Conservation (phyloP, 2,888 invertebrate species). For the Eilema sororculum region DNA sequence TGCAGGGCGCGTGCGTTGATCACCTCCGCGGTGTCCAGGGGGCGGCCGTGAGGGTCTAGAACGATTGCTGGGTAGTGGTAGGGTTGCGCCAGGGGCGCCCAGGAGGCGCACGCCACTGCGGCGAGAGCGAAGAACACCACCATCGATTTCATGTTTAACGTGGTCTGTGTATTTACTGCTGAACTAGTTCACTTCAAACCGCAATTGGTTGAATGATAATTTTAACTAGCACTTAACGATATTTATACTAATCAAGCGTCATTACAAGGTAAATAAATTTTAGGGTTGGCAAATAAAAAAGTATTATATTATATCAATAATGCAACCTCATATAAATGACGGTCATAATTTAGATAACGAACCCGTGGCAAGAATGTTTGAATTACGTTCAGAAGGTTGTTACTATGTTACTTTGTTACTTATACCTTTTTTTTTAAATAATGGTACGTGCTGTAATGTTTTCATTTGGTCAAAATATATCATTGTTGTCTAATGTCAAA, state of each 20-base stretch:
- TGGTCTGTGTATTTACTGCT: conserved; percentile 70
- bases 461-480: too few relatives aligned
- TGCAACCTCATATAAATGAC: not conserved
- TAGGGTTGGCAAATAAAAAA: conserved; percentile 68
- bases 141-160: conserved; percentile 37
- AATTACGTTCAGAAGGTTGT: too few relatives aligned
- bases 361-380: not conserved
- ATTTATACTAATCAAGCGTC: conserved; percentile 83
- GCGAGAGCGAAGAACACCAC: conserved; percentile 89
- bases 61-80: conserved; percentile 80
- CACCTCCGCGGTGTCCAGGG: conserved; percentile 83
- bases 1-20: conserved; percentile 81
- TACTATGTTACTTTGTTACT: too few relatives aligned
- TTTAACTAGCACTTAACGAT: conserved; percentile 58
- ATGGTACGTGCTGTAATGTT: too few relatives aligned
- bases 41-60: conserved; percentile 81
- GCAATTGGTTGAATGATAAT: conserved; percentile 47
- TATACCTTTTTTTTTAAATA: too few relatives aligned
- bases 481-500: too few relatives aligned
- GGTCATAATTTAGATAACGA: not conserved
- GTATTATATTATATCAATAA: conserved; percentile 45
- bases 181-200: conserved; percentile 77
- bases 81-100: conserved; percentile 80
- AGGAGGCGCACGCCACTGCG: conserved; percentile 86
- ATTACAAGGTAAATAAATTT: conserved; percentile 75